These are phyloP conservation scores for Tromatobia lineatoria DNA, from an alignment of 2,888 invertebrate genomes.

Conservation along the genomic window DNA sequence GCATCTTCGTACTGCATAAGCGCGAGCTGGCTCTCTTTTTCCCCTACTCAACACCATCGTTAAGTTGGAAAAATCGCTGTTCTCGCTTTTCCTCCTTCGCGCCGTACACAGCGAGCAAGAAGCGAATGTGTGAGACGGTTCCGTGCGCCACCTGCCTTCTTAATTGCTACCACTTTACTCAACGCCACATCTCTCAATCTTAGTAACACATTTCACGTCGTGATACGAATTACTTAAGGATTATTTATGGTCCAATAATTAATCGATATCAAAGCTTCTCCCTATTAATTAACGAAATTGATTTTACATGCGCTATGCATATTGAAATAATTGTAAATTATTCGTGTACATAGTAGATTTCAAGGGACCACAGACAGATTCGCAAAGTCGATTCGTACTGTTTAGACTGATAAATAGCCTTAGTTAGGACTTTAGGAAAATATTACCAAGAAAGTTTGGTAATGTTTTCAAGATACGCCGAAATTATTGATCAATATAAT, in stretches of 20 bases:
- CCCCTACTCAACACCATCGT: slow-evolving; percentile 62
- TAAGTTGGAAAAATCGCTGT: slow-evolving; percentile 68
- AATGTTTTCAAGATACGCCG: too few species aligned
- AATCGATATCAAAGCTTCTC: background rate
- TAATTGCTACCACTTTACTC: slow-evolving; percentile 37
- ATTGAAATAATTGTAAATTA: background rate
- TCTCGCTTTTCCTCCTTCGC: slow-evolving; percentile 52
- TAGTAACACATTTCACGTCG: slow-evolving; percentile 33
- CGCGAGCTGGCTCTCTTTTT: slow-evolving; percentile 39
- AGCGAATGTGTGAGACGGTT: slow-evolving; percentile 35
- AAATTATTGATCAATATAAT: too few species aligned
- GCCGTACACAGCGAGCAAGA: slow-evolving; percentile 18
- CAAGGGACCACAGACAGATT: too few species aligned
- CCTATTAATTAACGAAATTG: background rate
- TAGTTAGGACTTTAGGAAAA: too few species aligned
- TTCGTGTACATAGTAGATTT: background rate
- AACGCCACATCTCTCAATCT: slow-evolving; percentile 26
- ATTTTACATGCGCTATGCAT: background rate
- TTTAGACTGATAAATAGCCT: too few species aligned
- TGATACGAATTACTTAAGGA: background rate
- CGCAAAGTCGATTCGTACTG: too few species aligned
- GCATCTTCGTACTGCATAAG: slow-evolving; percentile 49
- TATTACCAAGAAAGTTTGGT: too few species aligned
- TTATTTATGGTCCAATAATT: background rate
- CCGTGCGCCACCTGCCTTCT: slow-evolving; percentile 41